phyloP scores from a whole-genome alignment of 2,113 vertebrate species.

The Plecotus auritus region DNA sequence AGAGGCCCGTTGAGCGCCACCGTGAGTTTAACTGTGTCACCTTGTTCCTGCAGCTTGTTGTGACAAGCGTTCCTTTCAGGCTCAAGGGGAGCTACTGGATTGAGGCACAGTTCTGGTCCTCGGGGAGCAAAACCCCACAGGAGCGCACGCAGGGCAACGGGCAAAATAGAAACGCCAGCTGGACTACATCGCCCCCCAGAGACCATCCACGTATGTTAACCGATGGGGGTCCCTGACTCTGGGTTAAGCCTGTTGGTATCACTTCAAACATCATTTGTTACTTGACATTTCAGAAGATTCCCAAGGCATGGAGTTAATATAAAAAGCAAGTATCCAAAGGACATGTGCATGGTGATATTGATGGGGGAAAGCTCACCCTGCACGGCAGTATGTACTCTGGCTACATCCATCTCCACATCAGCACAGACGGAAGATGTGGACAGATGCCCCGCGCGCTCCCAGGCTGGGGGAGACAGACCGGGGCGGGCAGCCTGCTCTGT shows the following conservation, averaged over 20 bases:
- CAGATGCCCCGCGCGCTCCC: fast-evolving
- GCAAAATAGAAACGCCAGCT: fast-evolving
- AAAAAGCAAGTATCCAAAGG: background rate
- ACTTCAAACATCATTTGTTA: background rate
- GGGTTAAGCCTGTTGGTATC: fast-evolving
- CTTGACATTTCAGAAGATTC: background rate
- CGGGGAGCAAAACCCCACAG: fast-evolving
- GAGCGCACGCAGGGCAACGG: background rate
- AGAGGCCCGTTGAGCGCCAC: background rate
- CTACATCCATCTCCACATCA: background rate
- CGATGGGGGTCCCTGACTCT: fast-evolving
- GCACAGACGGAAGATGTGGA: background rate
- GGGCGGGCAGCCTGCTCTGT: background rate
- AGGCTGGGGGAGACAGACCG: background rate
- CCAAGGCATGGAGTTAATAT: background rate
- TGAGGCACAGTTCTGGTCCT: background rate
- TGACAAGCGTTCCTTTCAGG: fast-evolving
- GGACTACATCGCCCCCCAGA: background rate
- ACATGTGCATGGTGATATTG: background rate
- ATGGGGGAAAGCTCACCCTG: background rate
- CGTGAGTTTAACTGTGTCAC: fast-evolving
- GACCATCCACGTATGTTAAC: fast-evolving
- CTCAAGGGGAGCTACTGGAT: background rate
- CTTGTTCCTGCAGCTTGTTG: background rate
- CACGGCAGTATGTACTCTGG: fast-evolving